Evolutionary conservation across 2,888 invertebrate genomes (phyloP).

Genomic region (Drosophila mulleri): DNA sequence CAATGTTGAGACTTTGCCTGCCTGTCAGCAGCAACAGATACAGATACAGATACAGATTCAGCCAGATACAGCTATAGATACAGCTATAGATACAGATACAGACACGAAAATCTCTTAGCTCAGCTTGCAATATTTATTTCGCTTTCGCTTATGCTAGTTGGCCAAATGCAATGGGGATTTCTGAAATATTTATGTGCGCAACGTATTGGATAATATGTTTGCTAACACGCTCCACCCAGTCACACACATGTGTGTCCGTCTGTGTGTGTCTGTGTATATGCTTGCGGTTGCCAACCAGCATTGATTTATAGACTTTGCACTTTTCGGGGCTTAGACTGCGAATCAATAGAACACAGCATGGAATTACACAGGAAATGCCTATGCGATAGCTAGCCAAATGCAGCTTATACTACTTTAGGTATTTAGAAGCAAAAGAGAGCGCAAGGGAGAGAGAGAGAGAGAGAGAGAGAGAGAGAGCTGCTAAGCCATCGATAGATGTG

Average conservation of each 20-base stretch:
- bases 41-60: background rate
- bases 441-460: background rate
- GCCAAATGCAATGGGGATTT: constrained; percentile 51
- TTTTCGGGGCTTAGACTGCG: constrained; percentile 9
- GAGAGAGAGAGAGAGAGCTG: background rate
- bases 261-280: constrained; percentile 4
- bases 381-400: background rate
- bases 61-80: background rate
- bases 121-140: constrained; percentile 38
- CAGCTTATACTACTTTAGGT: background rate
- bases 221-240: constrained; percentile 35
- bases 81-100: constrained; percentile 10
- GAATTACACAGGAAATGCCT: background rate
- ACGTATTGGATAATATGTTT: constrained; percentile 55
- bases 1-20: constrained; percentile 39
- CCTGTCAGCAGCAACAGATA: constrained; percentile 29
- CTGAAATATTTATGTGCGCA: constrained; percentile 34
- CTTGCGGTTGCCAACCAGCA: constrained; percentile 29
- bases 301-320: constrained; percentile 43
- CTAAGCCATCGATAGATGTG: no score
- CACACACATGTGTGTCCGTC: constrained; percentile 9
- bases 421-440: background rate
- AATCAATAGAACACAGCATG: constrained; percentile 34
- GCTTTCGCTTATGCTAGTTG: constrained; percentile 30
- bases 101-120: constrained; percentile 15